Conservation (phyloP, 2,113 vertebrate species). For the Dermatemys mawii region DNA sequence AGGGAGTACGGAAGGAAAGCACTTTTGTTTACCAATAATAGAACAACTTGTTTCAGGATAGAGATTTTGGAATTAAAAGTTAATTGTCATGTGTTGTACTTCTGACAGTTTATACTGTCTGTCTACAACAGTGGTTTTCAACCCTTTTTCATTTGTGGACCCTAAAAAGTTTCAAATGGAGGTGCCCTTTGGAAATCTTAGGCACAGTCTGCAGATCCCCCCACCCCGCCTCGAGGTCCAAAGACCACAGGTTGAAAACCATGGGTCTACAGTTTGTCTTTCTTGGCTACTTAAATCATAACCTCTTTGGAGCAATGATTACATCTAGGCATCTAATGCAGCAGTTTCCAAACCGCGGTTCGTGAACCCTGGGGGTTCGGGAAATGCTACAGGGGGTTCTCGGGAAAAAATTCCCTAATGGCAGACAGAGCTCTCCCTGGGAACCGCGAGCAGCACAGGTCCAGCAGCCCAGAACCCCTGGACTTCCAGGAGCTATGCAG, state of each 20-base stretch:
- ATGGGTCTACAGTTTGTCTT: rapidly evolving
- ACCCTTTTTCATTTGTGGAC: too few species aligned
- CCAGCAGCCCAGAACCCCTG: too few species aligned
- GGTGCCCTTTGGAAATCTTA: background rate
- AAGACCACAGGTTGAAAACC: background rate
- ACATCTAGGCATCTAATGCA: too few species aligned
- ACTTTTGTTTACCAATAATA: background rate
- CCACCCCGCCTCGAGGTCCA: too few species aligned
- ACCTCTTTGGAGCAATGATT: background rate
- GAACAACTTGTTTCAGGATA: background rate
- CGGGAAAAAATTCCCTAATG: too few species aligned
- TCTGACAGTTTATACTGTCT: background rate
- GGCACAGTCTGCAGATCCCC: background rate
- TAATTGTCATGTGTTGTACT: background rate
- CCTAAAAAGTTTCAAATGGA: background rate
- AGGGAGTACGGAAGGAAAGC: background rate
- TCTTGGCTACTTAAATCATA: background rate
- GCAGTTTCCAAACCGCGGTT: too few species aligned
- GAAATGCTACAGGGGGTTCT: too few species aligned
- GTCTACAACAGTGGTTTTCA: background rate
- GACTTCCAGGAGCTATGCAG: too few species aligned
- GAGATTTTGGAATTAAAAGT: background rate
- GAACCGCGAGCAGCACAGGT: too few species aligned
- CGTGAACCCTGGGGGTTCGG: too few species aligned
- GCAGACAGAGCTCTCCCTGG: too few species aligned